These are phyloP conservation scores for Trichonephila inaurata DNA, from an alignment of 1,140 invertebrate species.

Conservation along the genomic window DNA sequence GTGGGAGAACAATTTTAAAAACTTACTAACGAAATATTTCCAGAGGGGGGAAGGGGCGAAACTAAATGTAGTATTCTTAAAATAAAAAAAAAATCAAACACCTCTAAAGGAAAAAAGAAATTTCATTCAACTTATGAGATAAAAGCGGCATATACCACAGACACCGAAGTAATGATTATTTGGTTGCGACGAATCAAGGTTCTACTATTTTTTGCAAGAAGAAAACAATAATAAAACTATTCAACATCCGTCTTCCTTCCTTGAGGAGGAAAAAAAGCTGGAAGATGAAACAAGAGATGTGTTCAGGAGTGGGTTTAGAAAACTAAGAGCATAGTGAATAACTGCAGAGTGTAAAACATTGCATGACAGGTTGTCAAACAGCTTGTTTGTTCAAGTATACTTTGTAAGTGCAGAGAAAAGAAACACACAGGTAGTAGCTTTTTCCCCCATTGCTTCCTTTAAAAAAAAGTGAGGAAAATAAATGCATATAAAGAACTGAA, in stretches of 20 bases:
- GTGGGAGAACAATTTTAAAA: too few relatives aligned
- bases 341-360: slow-evolving; percentile 15
- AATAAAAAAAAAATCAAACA: background rate
- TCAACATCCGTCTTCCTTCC: slow-evolving; percentile 6
- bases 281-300: slow-evolving; percentile 21
- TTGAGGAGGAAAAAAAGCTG: background rate
- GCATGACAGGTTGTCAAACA: slow-evolving; percentile 55
- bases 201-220: background rate
- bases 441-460: background rate
- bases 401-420: slow-evolving; percentile 29
- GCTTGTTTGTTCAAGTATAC: slow-evolving; percentile 49
- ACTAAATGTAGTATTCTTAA: background rate
- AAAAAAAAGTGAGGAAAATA: background rate
- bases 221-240: slow-evolving; percentile 7
- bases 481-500: too few relatives aligned
- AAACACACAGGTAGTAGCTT: background rate
- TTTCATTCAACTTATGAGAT: background rate
- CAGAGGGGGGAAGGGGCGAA: background rate
- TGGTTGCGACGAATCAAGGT: background rate
- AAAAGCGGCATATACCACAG: background rate
- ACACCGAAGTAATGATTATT: slow-evolving; percentile 11
- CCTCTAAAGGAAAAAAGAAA: background rate
- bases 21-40: too few relatives aligned
- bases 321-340: slow-evolving; percentile 21
- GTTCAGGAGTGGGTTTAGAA: slow-evolving; percentile 17